Evolutionary conservation across 1,140 invertebrate genomes (phyloP).

Genomic region (Drosophila kanapiae): DNA sequence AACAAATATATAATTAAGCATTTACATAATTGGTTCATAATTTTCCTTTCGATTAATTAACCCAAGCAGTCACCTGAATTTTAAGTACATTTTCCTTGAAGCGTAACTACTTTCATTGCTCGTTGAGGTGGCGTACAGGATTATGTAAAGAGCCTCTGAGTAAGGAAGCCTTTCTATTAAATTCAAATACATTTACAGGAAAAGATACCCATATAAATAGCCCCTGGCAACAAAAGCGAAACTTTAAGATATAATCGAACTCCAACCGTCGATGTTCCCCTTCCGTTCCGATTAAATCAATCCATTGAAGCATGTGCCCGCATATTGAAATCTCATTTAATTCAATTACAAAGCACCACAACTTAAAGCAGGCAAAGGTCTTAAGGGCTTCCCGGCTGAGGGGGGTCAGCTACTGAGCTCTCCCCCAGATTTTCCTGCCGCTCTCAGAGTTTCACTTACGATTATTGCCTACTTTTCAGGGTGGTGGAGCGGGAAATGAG

Average conservation of each 20-base stretch:
- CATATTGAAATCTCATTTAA: constrained; percentile 81
- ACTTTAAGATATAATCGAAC: constrained; percentile 28
- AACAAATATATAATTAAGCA: neutral
- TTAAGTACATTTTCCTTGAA: neutral
- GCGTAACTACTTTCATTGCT: constrained; percentile 2
- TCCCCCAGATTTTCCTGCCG: neutral
- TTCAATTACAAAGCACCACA: constrained; percentile 78
- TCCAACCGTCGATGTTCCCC: constrained; percentile 26
- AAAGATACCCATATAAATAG: neutral
- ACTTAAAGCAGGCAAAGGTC: constrained; percentile 68
- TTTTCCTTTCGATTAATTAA: constrained; percentile 12
- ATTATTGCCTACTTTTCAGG: constrained; percentile 76
- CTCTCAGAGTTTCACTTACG: constrained; percentile 72
- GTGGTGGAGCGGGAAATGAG: constrained; percentile 34
- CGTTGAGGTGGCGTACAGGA: neutral
- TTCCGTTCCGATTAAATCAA: constrained; percentile 27
- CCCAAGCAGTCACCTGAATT: constrained; percentile 17
- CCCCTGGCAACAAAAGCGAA: neutral
- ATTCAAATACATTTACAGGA: constrained; percentile 8
- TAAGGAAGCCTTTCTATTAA: neutral
- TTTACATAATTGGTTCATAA: neutral
- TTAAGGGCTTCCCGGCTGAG: constrained; percentile 18
- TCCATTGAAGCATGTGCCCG: constrained; percentile 59
- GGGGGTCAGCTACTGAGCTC: constrained; percentile 19
- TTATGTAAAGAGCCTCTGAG: too few species aligned